These are phyloP conservation scores for Aythya baeri DNA, from an alignment of 2,113 vertebrate genomes.

Conservation along the genomic window DNA sequence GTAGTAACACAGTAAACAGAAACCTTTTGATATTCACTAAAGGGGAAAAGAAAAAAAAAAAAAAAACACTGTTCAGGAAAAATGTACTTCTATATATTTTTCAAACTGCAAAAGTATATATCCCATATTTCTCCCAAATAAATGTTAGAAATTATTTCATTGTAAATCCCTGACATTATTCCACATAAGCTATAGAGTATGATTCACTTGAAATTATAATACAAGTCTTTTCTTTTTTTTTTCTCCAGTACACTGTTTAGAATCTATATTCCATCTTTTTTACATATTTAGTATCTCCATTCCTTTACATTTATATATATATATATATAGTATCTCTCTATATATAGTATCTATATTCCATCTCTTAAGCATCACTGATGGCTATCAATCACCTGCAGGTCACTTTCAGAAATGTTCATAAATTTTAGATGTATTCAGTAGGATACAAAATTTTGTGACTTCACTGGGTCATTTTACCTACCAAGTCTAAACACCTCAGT, in stretches of 20 bases:
- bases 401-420: neutral
- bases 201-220: neutral
- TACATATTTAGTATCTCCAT: too few species aligned
- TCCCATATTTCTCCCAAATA: fast-evolving
- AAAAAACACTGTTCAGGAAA: neutral
- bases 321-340: too few species aligned
- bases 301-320: too few species aligned
- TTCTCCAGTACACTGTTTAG: neutral
- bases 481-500: neutral
- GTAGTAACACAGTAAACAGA: neutral
- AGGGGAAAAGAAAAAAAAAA: neutral
- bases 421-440: neutral
- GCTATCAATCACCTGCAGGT: neutral
- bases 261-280: neutral
- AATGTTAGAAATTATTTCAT: neutral
- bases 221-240: neutral
- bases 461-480: neutral
- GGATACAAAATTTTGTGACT: neutral
- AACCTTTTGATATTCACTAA: neutral
- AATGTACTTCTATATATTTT: neutral
- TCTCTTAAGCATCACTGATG: neutral
- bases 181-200: neutral
- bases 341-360: neutral
- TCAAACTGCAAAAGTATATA: neutral
- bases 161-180: neutral